Percentiles rank a stretch among this genome's conserved stretches.
Conservation (phyloP, 2,113 vertebrate species). For the Sinocyclocheilus maitianheensis region DNA sequence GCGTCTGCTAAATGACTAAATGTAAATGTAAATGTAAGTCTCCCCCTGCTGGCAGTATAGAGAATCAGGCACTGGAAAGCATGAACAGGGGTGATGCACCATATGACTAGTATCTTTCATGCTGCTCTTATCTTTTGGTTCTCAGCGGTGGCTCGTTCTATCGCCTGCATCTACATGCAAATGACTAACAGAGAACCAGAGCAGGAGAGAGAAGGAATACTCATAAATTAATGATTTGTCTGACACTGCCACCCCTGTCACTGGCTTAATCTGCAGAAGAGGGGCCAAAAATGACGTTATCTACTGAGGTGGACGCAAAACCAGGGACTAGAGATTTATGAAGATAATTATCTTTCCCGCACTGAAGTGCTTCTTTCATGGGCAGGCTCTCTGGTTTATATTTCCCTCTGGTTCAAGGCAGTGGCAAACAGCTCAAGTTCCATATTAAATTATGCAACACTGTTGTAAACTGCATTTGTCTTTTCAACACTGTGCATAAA, state of each 20-base stretch:
- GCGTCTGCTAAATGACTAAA: too few relatives aligned
- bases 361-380: not conserved
- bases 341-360: not conserved
- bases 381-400: not conserved
- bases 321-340: not conserved
- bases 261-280: not conserved
- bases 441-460: conserved; percentile 40
- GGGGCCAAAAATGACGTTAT: not conserved
- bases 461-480: conserved; percentile 11
- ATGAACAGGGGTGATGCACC: not conserved
- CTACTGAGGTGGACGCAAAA: not conserved
- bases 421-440: conserved; percentile 11
- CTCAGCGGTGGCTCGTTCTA: conserved; percentile 11
- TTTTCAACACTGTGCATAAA: conserved; percentile 1
- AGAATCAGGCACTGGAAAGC: not conserved
- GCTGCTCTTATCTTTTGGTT: not conserved
- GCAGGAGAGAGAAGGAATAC: not conserved
- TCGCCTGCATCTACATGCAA: conserved; percentile 33
- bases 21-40: not conserved
- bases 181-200: not conserved
- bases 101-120: not conserved
- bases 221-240: conserved; percentile 25
- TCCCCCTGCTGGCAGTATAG: conserved; percentile 3
- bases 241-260: not conserved
- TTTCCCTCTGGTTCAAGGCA: conserved; percentile 17